These are phyloP conservation scores for Grammomys surdaster DNA, from an alignment of 2,113 vertebrate genomes.

Conservation along the genomic window DNA sequence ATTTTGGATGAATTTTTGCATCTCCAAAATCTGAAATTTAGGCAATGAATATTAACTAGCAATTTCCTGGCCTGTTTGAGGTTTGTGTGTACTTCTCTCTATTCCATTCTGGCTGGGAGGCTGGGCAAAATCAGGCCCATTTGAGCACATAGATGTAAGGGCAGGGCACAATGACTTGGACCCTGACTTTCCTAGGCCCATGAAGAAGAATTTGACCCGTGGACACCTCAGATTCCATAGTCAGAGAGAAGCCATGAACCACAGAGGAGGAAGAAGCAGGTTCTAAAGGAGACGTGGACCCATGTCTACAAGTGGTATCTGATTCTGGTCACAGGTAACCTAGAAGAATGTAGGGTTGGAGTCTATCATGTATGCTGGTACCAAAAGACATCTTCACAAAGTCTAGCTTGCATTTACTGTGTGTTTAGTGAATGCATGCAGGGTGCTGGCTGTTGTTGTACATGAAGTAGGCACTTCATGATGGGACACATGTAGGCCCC, in stretches of 20 bases:
- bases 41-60: neutral
- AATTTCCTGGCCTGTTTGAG: neutral
- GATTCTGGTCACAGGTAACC: neutral
- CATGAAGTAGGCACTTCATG: neutral
- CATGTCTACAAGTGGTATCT: neutral
- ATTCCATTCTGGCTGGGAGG: neutral
- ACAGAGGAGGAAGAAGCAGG: neutral
- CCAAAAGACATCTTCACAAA: neutral
- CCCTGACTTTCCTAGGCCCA: neutral
- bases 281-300: neutral
- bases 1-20: neutral
- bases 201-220: neutral
- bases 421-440: neutral
- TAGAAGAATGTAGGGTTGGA: neutral
- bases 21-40: neutral
- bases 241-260: neutral
- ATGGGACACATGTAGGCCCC: neutral
- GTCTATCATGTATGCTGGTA: neutral
- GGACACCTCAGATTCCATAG: neutral
- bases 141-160: neutral
- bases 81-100: neutral
- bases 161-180: neutral
- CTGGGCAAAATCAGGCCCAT: neutral
- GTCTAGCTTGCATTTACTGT: rapidly evolving
- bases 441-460: neutral